Evolutionary conservation across 1,140 invertebrate genomes (phyloP).

Genomic region (Rhysida immarginata): DNA sequence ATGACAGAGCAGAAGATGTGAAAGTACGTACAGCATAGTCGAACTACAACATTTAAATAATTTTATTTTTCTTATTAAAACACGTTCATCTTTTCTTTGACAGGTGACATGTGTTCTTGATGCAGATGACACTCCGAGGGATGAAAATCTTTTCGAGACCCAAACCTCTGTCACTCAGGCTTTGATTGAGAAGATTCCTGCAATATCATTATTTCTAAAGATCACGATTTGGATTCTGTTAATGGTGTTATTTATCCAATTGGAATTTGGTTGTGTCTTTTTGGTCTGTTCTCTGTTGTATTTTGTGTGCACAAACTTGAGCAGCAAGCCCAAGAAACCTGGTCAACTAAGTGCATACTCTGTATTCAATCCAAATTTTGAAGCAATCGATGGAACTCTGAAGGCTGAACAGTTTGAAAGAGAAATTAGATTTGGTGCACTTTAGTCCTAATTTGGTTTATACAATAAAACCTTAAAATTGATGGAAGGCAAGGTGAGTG

Average conservation of each 20-base stretch:
- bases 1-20: too few species aligned
- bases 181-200: too few species aligned
- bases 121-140: too few species aligned
- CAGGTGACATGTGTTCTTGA: too few species aligned
- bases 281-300: conserved; percentile 61
- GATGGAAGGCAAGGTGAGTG: neutral
- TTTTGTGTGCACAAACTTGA: conserved; percentile 69
- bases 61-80: too few species aligned
- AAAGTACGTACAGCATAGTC: too few species aligned
- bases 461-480: neutral
- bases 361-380: conserved; percentile 89
- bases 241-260: conserved; percentile 49
- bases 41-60: too few species aligned
- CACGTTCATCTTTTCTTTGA: too few species aligned
- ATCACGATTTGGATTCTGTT: conserved; percentile 43
- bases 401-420: conserved; percentile 89
- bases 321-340: conserved; percentile 46
- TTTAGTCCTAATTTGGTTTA: neutral
- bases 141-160: too few species aligned
- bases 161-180: too few species aligned
- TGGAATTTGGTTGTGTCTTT: conserved; percentile 82
- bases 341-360: conserved; percentile 89
- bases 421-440: conserved; percentile 35
- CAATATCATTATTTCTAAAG: conserved; percentile 23
- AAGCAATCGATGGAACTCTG: conserved; percentile 79